Conservation (phyloP, 2,888 invertebrate genomes). For the Antitype chi region DNA sequence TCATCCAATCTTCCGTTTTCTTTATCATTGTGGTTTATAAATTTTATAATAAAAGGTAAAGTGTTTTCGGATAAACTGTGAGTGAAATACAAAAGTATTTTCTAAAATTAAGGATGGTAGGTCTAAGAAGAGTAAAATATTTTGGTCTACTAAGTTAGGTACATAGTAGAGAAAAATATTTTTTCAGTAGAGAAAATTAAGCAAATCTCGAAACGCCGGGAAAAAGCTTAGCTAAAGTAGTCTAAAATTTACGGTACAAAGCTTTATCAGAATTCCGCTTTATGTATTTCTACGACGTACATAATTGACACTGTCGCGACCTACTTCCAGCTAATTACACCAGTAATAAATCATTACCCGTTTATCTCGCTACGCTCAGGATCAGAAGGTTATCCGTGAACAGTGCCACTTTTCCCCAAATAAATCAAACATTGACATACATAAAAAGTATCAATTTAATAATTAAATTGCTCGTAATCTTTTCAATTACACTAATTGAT, state of each 20-base stretch:
- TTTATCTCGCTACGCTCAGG: conserved; percentile 51
- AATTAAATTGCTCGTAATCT: conserved; percentile 56
- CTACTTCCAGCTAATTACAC: conserved; percentile 62
- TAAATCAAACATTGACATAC: conserved; percentile 57
- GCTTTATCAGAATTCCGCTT: conserved; percentile 35
- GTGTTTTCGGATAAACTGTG: conserved; percentile 12
- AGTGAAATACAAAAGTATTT: background rate
- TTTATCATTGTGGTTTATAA: background rate
- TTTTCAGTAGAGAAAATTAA: background rate
- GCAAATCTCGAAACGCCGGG: background rate
- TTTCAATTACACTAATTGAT: conserved; percentile 63
- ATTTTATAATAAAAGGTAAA: background rate
- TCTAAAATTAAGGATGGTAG: conserved; percentile 1
- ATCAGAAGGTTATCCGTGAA: conserved; percentile 62
- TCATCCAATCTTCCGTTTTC: conserved; percentile 18
- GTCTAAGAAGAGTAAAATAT: background rate
- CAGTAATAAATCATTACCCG: conserved; percentile 60
- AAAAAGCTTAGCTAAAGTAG: conserved; percentile 14
- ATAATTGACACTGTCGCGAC: conserved; percentile 54
- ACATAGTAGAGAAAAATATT: background rate
- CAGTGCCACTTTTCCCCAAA: conserved; percentile 47
- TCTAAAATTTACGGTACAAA: conserved; percentile 21
- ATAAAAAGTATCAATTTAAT: conserved; percentile 33
- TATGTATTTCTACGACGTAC: conserved; percentile 53
- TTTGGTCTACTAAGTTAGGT: too few relatives aligned